phyloP scores from a whole-genome alignment of 2,888 invertebrate genomes.

The Agrochola litura region DNA sequence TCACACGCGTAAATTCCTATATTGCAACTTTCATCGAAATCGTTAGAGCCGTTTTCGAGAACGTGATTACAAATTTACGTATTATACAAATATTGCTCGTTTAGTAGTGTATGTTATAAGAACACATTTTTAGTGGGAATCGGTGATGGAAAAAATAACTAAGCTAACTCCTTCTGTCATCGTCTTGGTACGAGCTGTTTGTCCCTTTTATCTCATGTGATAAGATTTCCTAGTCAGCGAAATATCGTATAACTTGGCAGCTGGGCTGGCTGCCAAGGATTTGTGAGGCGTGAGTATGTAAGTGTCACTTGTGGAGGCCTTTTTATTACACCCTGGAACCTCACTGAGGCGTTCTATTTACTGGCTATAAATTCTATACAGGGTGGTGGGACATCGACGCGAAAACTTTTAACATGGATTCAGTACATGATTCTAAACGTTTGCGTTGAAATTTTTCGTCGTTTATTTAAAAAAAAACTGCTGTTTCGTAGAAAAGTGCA shows the following conservation, averaged over 20 bases:
- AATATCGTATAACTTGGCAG: neutral
- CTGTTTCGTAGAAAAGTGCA: too few relatives aligned
- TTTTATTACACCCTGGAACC: constrained; percentile 4
- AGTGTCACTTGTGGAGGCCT: constrained; percentile 1
- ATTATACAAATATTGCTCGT: too few relatives aligned
- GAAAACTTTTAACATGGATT: too few relatives aligned
- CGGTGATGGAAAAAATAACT: neutral
- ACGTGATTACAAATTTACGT: too few relatives aligned
- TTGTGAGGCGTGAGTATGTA: neutral
- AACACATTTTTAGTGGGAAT: neutral
- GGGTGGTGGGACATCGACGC: too few relatives aligned
- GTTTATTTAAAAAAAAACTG: too few relatives aligned
- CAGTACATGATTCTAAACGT: too few relatives aligned
- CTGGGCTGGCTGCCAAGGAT: constrained; percentile 12
- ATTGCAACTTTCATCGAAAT: too few relatives aligned
- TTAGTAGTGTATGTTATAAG: neutral
- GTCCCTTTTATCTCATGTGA: neutral
- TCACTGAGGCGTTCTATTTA: neutral
- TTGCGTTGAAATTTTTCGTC: too few relatives aligned
- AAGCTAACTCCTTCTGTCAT: neutral
- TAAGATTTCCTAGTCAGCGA: constrained; percentile 3
- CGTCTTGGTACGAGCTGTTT: neutral
- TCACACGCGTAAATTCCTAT: too few relatives aligned
- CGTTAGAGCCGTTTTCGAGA: too few relatives aligned
- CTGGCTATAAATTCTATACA: too few relatives aligned